Evolutionary conservation across 2,113 vertebrate species (phyloP).

Genomic region (Lates calcarifer): DNA sequence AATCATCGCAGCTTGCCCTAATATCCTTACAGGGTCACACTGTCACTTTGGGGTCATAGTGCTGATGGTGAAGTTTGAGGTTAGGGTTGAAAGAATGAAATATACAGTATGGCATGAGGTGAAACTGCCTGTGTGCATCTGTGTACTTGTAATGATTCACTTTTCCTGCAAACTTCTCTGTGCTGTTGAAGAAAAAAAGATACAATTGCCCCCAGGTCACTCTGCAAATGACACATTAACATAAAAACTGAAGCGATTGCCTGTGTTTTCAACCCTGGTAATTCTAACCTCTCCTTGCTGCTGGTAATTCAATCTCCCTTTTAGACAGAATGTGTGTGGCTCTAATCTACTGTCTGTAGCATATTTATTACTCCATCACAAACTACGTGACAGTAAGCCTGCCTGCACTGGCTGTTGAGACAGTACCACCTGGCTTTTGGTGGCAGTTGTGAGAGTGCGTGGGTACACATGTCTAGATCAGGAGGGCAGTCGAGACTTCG

Average conservation of each 20-base stretch:
- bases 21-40: neutral
- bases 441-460: slow-evolving; percentile 57
- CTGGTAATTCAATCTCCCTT: slow-evolving; percentile 25
- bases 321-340: slow-evolving; percentile 26
- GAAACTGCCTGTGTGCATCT: neutral
- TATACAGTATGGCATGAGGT: neutral
- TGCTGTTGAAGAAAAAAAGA: neutral
- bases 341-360: slow-evolving; percentile 31
- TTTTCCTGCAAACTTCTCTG: neutral
- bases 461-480: slow-evolving; percentile 14
- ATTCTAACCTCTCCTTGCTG: slow-evolving; percentile 13
- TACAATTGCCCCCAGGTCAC: neutral
- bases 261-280: slow-evolving; percentile 19
- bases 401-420: slow-evolving; percentile 32
- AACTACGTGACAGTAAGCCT: slow-evolving; percentile 65
- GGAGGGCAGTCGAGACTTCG: slow-evolving; percentile 41
- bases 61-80: neutral
- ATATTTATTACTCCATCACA: slow-evolving; percentile 32
- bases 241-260: slow-evolving; percentile 14
- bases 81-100: neutral
- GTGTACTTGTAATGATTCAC: neutral
- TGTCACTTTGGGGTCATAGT: neutral
- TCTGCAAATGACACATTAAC: slow-evolving; percentile 24
- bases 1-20: neutral
- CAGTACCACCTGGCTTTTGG: slow-evolving; percentile 76